phyloP scores from a whole-genome alignment of 2,888 invertebrate species.

The Caenorhabditis panamensis region DNA sequence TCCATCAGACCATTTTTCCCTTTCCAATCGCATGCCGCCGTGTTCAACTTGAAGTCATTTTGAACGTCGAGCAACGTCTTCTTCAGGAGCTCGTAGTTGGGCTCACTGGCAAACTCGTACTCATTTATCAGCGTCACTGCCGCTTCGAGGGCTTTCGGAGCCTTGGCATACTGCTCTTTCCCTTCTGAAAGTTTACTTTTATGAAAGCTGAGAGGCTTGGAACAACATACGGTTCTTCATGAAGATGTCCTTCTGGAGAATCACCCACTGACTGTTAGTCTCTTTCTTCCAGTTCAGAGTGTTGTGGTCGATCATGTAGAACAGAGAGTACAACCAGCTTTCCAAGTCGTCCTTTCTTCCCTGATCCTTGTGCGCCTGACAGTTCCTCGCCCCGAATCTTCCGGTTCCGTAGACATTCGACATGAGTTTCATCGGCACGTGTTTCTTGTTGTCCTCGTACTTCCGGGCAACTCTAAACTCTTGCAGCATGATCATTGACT shows the following conservation, averaged over 20 bases:
- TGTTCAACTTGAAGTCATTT: neutral
- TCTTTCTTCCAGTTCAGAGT: conserved; percentile 46
- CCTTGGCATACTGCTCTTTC: neutral
- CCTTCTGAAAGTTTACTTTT: neutral
- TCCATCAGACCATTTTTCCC: conserved; percentile 4
- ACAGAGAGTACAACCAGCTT: conserved; percentile 38
- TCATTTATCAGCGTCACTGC: neutral
- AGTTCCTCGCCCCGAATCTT: conserved; percentile 26
- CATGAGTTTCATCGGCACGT: conserved; percentile 5
- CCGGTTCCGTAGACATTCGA: conserved; percentile 21
- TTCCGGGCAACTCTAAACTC: conserved; percentile 36
- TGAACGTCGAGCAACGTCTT: neutral
- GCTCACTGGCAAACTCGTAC: conserved; percentile 10
- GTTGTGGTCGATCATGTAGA: conserved; percentile 29
- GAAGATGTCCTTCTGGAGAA: conserved; percentile 1
- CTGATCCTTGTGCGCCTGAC: conserved; percentile 34
- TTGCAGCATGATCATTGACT: conserved; percentile 18
- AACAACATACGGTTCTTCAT: conserved; percentile 27
- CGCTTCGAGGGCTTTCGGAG: neutral
- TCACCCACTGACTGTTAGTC: neutral
- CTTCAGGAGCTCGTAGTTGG: conserved; percentile 4
- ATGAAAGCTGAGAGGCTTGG: no score
- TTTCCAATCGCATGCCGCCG: conserved; percentile 12
- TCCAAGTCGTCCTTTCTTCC: conserved; percentile 48
- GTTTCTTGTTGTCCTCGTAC: conserved; percentile 43